Base-by-base conservation (phyloP, 2,113 vertebrate species). In the Myotis brandtii region DNA sequence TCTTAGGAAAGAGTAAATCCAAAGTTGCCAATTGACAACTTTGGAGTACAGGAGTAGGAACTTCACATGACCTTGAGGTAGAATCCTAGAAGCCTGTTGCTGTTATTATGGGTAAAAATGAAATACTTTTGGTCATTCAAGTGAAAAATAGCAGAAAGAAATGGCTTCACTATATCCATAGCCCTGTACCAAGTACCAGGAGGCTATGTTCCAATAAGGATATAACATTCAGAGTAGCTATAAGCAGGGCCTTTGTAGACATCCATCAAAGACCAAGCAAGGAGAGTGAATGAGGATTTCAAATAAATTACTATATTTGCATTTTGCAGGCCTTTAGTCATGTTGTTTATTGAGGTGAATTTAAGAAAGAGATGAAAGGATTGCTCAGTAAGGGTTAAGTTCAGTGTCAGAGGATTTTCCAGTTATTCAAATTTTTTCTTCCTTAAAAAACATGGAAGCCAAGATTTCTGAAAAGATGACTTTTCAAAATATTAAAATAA, bases 1-100 rank as follows among this genome's bases (percentile, higher is more conserved):
- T 95, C 85, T 59, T 86, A 12, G 9, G 32, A 92, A 70, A 87
- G 43, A 89, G 21, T 54, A 64, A 81, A 94, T 94, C 85, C 75
- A 72, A 76, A 59, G 43, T 82, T 89, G 80, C 32, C 43, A 1
- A n/a, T 25, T 32, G 81, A 82, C 79, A 86, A 90, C 32, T 94
- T 96, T 82, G 70, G 37, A 76, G 17, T 27, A 64, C 16, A 90
- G 52, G 46, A 50, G 32, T 40, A 89, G 37, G 76, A 90, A 79
- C 21, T 86, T 86, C 40, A 76, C 59, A 54, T 86, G 66, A 93
- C 59, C 89, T 94, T 92, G 82, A 66, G 54, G 52, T 32, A 86
- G 69, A 72, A 37, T 86, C 69, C 59, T 70, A 75, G 16, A 70
- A 82, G 32, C 13, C 1, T 30, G 25, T 56, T 86, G 46, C 34